Evolutionary conservation across 2,888 invertebrate species (phyloP).

Genomic region (Leptogaster cylindrica): DNA sequence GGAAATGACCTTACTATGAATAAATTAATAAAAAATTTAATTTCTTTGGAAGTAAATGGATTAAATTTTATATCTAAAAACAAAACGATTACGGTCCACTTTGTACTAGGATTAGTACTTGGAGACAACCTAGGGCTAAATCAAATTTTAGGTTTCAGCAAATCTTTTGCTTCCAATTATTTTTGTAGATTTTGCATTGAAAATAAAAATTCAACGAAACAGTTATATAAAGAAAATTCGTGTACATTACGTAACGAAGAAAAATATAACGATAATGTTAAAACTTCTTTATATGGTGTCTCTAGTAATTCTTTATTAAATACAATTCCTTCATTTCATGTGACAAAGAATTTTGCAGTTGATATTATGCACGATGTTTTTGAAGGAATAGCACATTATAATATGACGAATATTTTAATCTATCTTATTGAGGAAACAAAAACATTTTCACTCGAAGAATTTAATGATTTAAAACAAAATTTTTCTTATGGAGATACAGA

Average conservation of each 20-base stretch:
- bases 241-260: not conserved
- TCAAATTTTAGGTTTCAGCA: conserved; percentile 28
- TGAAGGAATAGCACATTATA: conserved; percentile 40
- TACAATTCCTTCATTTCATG: conserved; percentile 36
- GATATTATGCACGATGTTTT: conserved; percentile 41
- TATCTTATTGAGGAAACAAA: conserved; percentile 21
- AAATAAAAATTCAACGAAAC: not conserved
- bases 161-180: conserved; percentile 35
- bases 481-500: conserved; percentile 38
- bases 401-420: conserved; percentile 12
- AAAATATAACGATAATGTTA: not conserved
- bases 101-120: conserved; percentile 26
- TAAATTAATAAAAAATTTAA: conserved; percentile 9
- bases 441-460: conserved; percentile 20
- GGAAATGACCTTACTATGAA: conserved; percentile 8
- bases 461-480: conserved; percentile 27
- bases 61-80: not conserved
- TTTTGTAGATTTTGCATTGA: conserved; percentile 40
- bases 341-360: conserved; percentile 33
- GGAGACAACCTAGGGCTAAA: conserved; percentile 31
- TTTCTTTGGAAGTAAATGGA: conserved; percentile 32
- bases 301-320: conserved; percentile 41
- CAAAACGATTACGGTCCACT: conserved; percentile 1
- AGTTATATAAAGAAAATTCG: not conserved
- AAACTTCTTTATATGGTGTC: conserved; percentile 3